Evolutionary conservation across 2,113 vertebrate species (phyloP).

Genomic region (Sylvia atricapilla): DNA sequence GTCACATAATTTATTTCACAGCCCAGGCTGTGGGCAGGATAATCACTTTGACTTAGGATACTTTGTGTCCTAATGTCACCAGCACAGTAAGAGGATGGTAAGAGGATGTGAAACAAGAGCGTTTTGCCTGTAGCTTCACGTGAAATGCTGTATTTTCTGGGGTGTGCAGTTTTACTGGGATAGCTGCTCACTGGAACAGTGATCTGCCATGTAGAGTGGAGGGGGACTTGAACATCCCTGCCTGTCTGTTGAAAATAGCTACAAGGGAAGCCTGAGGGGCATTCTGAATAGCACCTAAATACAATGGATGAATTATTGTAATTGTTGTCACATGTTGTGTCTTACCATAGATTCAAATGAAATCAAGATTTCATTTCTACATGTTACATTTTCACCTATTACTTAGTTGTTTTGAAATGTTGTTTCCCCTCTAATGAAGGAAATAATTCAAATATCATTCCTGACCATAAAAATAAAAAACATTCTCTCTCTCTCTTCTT

Average conservation of each 20-base stretch:
- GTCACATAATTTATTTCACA: background rate
- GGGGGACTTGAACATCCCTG: background rate
- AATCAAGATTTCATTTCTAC: background rate
- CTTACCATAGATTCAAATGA: background rate
- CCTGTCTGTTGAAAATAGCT: background rate
- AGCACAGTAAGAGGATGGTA: background rate
- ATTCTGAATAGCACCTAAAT: background rate
- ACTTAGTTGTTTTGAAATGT: background rate
- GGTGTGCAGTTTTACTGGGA: background rate
- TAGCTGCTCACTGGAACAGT: background rate
- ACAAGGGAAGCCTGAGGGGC: background rate
- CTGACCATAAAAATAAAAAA: background rate
- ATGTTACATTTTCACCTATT: background rate
- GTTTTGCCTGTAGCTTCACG: background rate
- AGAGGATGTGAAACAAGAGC: background rate
- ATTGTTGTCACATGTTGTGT: background rate
- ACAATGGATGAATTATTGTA: background rate
- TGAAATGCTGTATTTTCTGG: background rate
- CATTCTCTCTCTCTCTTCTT: background rate
- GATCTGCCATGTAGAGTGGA: fast-evolving
- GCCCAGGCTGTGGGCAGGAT: background rate
- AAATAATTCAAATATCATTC: background rate
- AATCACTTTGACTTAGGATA: background rate
- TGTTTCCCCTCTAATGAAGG: background rate
- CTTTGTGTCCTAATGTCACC: background rate